Conservation (phyloP, 1,140 invertebrate genomes). For the Sycobia sp. region DNA sequence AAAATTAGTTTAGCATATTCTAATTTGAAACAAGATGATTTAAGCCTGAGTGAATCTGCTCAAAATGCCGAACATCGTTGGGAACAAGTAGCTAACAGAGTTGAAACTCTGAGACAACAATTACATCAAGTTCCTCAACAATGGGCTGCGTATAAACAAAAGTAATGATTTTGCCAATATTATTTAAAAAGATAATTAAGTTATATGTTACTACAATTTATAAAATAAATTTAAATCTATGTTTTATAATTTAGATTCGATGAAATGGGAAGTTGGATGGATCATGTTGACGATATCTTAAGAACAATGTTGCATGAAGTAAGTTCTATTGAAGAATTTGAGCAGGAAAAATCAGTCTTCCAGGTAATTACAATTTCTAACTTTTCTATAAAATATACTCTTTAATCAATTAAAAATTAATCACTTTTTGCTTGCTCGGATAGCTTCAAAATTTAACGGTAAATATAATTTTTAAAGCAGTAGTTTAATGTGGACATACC, state of each 20-base stretch:
- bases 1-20: conserved; percentile 71
- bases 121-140: conserved; percentile 87
- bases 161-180: conserved; percentile 56
- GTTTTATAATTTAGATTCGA: conserved; percentile 65
- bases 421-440: conserved; percentile 31
- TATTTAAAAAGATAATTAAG: not conserved
- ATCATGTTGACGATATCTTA: conserved; percentile 81
- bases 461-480: conserved; percentile 17
- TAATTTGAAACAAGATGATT: conserved; percentile 70
- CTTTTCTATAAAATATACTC: conserved; percentile 18
- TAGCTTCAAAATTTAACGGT: conserved; percentile 34
- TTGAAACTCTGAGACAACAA: conserved; percentile 76
- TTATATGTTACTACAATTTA: conserved; percentile 4
- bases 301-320: conserved; percentile 84
- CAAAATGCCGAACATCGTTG: conserved; percentile 75
- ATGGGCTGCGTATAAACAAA: conserved; percentile 84
- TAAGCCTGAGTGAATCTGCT: conserved; percentile 68
- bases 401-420: conserved; percentile 12
- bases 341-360: conserved; percentile 84
- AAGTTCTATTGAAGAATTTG: conserved; percentile 85
- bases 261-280: conserved; percentile 90
- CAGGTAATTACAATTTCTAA: conserved; percentile 68
- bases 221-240: not conserved
- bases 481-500: conserved; percentile 2
- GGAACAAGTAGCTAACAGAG: conserved; percentile 71